Base-by-base conservation (phyloP, 2,888 invertebrate species). In the Acrobasis suavella region DNA sequence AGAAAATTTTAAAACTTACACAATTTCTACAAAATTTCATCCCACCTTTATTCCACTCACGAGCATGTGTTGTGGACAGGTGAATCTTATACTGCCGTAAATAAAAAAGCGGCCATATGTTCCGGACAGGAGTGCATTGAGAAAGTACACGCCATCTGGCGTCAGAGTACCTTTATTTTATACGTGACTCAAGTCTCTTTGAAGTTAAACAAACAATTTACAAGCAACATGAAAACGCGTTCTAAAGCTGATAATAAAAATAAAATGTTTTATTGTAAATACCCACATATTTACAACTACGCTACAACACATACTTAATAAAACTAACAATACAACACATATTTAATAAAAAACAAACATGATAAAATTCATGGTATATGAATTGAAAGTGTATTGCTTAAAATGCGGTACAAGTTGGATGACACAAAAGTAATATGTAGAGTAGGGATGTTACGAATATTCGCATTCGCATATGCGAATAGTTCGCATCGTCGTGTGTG, bases 101-200 rank as follows among this genome's bases (percentile, higher is more conserved):
- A 80, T 78, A 75, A 76, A 72, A 69, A 78, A 76, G 77, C 77
- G 66, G 71, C 74, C 80, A 78, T 75, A 76, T 80, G 81, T 67
- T 70, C 37, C 64, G 66, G 72, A 67, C 65, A 69, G 62, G 64
- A 71, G 72, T 72, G 72, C 75, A 72, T 66, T 55, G 70, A 70
- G 69, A 72, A 72, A 66, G 69, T 65, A 67, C 12, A 60, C 64
- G 71, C 65, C 77, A 77, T 75, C 73, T 74, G 51, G 51, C 51
- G 9, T 17, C 7, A 3, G 39, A 42, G 39, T 51, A 14, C 22
- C 9, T 37, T 16, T 16, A 32, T 32, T 46, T 16, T 17, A 17
- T 14, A 52, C 22, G 52, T n/a, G 52, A 52, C 39, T 14, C 17
- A 14, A 9, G 5, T 56, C 42, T 22, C 22, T 56, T 42, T 56